Evolutionary conservation across 2,113 vertebrate genomes (phyloP).

Genomic region (Antigone vipio): DNA sequence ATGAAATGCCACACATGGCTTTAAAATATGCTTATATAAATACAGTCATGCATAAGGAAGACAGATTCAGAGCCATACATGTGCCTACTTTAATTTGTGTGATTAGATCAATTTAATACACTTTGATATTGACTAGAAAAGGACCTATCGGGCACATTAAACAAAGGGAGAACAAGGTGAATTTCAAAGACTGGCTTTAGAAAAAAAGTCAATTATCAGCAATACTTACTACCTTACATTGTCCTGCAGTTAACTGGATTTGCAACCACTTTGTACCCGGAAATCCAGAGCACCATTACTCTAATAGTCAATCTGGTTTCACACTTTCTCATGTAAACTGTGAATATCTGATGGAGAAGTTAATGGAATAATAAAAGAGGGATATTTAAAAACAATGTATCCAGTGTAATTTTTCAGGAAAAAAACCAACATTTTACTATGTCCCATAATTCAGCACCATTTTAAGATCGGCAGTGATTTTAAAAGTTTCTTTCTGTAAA

Average conservation of each 20-base stretch:
- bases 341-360: background rate
- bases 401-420: background rate
- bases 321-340: background rate
- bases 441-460: background rate
- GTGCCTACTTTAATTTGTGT: background rate
- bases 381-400: background rate
- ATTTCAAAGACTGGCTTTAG: background rate
- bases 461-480: background rate
- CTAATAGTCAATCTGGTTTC: background rate
- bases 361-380: background rate
- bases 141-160: background rate
- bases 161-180: background rate
- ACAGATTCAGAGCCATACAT: background rate
- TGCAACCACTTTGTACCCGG: background rate
- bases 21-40: background rate
- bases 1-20: background rate
- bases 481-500: background rate
- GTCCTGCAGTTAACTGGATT: background rate
- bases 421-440: background rate
- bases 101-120: background rate
- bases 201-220: background rate
- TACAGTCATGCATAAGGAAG: background rate
- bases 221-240: background rate
- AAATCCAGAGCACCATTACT: background rate
- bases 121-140: background rate